Percentiles rank a stretch among this genome's conserved stretches.
phyloP scores from a whole-genome alignment of 2,888 invertebrate species.

The Folsomia manolachei region DNA sequence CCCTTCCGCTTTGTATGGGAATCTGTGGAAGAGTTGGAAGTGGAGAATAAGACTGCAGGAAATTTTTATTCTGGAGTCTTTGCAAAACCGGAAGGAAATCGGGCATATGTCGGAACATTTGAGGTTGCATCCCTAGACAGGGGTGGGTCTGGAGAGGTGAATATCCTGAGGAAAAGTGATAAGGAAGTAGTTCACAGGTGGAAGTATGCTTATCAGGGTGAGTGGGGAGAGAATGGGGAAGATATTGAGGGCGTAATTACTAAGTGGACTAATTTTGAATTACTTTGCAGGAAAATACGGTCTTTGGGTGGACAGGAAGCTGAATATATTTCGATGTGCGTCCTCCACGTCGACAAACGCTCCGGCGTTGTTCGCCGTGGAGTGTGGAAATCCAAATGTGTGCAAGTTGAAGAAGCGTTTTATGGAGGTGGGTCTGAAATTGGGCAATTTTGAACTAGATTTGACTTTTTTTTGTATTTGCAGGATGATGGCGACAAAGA shows the following conservation, averaged over 20 bases:
- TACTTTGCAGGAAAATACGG: conserved; percentile 31
- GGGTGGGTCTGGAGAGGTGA: conserved; percentile 28
- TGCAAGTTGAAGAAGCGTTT: conserved; percentile 35
- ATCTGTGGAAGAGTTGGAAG: conserved; percentile 32
- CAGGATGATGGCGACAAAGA: too few species aligned
- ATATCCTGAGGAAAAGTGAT: conserved; percentile 28
- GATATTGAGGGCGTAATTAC: too few species aligned
- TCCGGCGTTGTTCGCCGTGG: conserved; percentile 34
- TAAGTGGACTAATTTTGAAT: not conserved
- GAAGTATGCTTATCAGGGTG: conserved; percentile 18
- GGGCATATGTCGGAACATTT: conserved; percentile 35
- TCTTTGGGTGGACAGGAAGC: conserved; percentile 34
- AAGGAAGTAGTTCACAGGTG: conserved; percentile 34
- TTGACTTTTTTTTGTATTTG: not conserved
- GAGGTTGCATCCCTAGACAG: conserved; percentile 16
- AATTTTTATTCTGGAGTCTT: conserved; percentile 36
- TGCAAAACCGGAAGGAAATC: conserved; percentile 32
- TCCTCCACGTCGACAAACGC: conserved; percentile 27
- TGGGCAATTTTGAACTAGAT: not conserved
- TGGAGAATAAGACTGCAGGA: conserved; percentile 25
- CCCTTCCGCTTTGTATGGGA: conserved; percentile 43
- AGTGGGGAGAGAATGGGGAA: too few species aligned
- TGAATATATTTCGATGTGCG: conserved; percentile 33
- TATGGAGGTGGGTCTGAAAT: conserved; percentile 11
- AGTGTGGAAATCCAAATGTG: conserved; percentile 34